These are phyloP conservation scores for Tholera decimalis DNA, from an alignment of 2,888 invertebrate species.

Conservation along the genomic window DNA sequence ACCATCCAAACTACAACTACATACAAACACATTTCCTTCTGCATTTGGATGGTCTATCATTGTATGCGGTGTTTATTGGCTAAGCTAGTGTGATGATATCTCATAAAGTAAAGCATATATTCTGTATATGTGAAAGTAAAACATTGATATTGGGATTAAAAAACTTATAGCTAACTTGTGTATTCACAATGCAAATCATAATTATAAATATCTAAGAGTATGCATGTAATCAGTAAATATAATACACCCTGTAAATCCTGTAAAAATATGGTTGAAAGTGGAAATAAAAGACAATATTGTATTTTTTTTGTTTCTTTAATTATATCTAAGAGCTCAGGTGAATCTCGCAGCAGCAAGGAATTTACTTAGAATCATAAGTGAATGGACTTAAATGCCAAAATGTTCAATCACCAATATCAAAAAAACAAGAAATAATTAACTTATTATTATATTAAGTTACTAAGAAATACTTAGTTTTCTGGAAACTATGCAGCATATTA, in stretches of 20 bases:
- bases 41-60: too few relatives aligned
- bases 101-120: neutral
- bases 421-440: too few relatives aligned
- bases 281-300: conserved; percentile 20
- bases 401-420: too few relatives aligned
- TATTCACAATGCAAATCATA: conserved; percentile 1
- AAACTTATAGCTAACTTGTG: conserved; percentile 8
- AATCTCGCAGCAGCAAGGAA: neutral
- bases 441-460: too few relatives aligned
- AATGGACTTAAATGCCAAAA: neutral
- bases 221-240: neutral
- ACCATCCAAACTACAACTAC: too few relatives aligned
- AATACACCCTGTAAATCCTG: neutral
- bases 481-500: conserved; percentile 86
- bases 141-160: conserved; percentile 11
- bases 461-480: conserved; percentile 71
- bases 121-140: neutral
- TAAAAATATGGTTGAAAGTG: neutral
- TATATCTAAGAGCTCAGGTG: neutral
- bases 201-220: neutral
- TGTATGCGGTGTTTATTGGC: too few relatives aligned
- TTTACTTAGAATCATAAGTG: neutral
- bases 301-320: conserved; percentile 38
- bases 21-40: too few relatives aligned
- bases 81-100: too few relatives aligned